phyloP scores from a whole-genome alignment of 2,888 invertebrate species.

The Cheilosia variabilis region DNA sequence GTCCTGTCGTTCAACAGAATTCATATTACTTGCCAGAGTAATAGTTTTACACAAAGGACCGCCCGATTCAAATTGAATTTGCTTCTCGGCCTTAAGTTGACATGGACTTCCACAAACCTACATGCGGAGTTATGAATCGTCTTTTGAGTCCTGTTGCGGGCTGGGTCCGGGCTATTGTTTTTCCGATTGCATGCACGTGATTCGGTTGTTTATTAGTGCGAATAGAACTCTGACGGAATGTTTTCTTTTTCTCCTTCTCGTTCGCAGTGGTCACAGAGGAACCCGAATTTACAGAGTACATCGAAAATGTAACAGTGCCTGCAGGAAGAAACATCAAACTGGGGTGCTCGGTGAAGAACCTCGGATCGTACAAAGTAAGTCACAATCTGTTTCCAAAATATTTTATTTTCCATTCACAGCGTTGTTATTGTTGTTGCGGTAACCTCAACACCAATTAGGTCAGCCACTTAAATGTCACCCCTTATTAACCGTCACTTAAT shows the following conservation, averaged over 20 bases:
- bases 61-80: constrained; percentile 70
- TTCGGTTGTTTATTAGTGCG: constrained; percentile 53
- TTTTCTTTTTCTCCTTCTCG: constrained; percentile 77
- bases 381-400: not conserved
- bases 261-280: constrained; percentile 90
- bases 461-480: constrained; percentile 47
- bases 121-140: constrained; percentile 55
- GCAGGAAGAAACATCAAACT: constrained; percentile 95
- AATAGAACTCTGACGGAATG: constrained; percentile 17
- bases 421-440: constrained; percentile 26
- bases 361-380: constrained; percentile 94
- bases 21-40: constrained; percentile 65
- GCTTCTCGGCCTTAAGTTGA: constrained; percentile 64
- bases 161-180: constrained; percentile 1
- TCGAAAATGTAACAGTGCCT: constrained; percentile 93
- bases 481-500: constrained; percentile 52
- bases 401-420: not conserved
- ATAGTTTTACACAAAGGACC: constrained; percentile 72
- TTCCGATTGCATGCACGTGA: constrained; percentile 66
- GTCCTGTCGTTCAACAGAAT: constrained; percentile 61
- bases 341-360: constrained; percentile 95
- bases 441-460: constrained; percentile 52
- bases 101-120: constrained; percentile 1
- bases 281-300: constrained; percentile 95
- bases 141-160: constrained; percentile 19